phyloP scores from a whole-genome alignment of 2,888 invertebrate genomes.

The Lysandra coridon region DNA sequence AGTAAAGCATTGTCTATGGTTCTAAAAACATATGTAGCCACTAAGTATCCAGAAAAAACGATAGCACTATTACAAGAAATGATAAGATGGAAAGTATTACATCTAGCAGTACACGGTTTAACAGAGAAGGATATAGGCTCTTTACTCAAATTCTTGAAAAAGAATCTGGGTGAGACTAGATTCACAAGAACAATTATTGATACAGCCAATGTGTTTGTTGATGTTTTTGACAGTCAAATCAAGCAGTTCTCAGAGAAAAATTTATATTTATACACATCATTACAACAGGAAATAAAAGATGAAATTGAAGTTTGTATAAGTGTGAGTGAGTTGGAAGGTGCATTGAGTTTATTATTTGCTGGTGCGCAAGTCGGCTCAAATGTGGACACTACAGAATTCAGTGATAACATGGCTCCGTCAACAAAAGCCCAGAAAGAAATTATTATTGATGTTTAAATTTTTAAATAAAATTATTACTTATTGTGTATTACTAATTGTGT shows the following conservation, averaged over 20 bases:
- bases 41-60: slow-evolving; percentile 87
- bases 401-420: slow-evolving; percentile 60
- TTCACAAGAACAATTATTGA: slow-evolving; percentile 88
- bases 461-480: background rate
- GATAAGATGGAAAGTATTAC: slow-evolving; percentile 89
- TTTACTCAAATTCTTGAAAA: slow-evolving; percentile 88
- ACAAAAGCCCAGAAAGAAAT: slow-evolving; percentile 78
- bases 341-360: slow-evolving; percentile 83
- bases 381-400: slow-evolving; percentile 56
- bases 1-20: slow-evolving; percentile 88
- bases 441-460: slow-evolving; percentile 75
- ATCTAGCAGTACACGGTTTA: slow-evolving; percentile 87
- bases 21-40: slow-evolving; percentile 80
- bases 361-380: slow-evolving; percentile 77
- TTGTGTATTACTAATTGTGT: no score
- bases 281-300: slow-evolving; percentile 82
- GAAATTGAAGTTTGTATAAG: slow-evolving; percentile 85
- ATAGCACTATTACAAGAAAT: slow-evolving; percentile 92
- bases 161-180: slow-evolving; percentile 85
- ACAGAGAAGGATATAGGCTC: slow-evolving; percentile 83
- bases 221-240: slow-evolving; percentile 85
- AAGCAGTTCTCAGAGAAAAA: slow-evolving; percentile 82
- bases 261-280: slow-evolving; percentile 80
- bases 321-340: slow-evolving; percentile 84
- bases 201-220: slow-evolving; percentile 87